Base-by-base conservation (phyloP, 2,888 invertebrate genomes). In the Brachyopa scutellaris region DNA sequence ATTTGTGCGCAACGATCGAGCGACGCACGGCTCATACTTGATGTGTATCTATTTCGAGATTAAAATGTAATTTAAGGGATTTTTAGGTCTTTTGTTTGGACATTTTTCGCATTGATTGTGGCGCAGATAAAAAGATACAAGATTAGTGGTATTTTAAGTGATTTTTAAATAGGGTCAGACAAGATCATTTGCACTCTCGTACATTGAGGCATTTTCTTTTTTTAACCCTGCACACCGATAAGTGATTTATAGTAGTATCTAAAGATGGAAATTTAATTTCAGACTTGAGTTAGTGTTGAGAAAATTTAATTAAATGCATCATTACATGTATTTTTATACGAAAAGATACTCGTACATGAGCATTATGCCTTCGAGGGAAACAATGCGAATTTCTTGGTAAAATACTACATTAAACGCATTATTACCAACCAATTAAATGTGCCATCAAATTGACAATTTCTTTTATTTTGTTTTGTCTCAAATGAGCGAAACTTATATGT, bases 81-180 rank as follows among this genome's bases (percentile, higher is more conserved):
- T 70, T 77, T 72, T 59, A 66, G 82, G 77, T 77, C 82, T 82
- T 82, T 82, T 82, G 82, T 82, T 82, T 51, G 26, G 6, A 55
- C 51, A 77, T 82, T 66, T 38, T 72, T 77, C 53, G 61, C 77
- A 82, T 82, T 76, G 62, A 49, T 80, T 64, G 40, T 45, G 45
- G 17, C 36, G 47, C 17, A 13, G 42, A 76, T 40, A 33, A 42
- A 49, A 42, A 59, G 59, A 57, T 61, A 80, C 62, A 69, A 47
- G 62, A 66, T 74, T 86, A 88, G 87, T 88, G 89, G 88, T 88
- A 89, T 89, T 88, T 89, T 88, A 88, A 88, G 87, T 88, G 87
- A 88, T 87, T 85, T 85, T 86, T 84, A 85, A 83, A 84, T 85
- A 84, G 85, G 85, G 85, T 85, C 86, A 85, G 85, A 79, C 85